These are phyloP conservation scores for Colletes latitarsis DNA, from an alignment of 1,140 invertebrate species.

Conservation along the genomic window DNA sequence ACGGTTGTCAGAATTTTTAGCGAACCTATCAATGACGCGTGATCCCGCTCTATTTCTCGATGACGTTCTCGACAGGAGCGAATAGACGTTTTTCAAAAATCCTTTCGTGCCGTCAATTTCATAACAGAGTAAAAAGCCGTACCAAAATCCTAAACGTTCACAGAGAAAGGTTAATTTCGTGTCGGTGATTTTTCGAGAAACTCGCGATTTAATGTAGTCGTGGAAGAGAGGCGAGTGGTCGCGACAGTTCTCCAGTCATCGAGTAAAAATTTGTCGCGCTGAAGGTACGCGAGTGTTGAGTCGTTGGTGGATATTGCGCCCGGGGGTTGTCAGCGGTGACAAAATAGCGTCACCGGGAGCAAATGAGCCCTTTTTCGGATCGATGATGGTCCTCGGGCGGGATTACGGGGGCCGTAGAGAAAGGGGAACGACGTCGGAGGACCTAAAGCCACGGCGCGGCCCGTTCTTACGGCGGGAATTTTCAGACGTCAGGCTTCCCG, in stretches of 20 bases:
- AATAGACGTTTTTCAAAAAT: no score
- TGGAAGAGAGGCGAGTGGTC: background rate
- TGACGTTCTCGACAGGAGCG: no score
- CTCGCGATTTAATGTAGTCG: slow-evolving; percentile 16
- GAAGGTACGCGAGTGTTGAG: slow-evolving; percentile 36
- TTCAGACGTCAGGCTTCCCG: slow-evolving; percentile 63
- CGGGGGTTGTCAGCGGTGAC: slow-evolving; percentile 56
- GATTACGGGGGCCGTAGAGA: slow-evolving; percentile 50
- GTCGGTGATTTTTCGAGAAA: no score
- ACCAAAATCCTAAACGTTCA: no score
- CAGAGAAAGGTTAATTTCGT: background rate
- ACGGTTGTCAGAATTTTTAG: no score
- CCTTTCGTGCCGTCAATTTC: no score
- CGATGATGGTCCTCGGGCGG: slow-evolving; percentile 55
- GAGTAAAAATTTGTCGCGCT: slow-evolving; percentile 53
- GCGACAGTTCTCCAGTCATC: slow-evolving; percentile 7
- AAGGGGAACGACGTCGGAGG: slow-evolving; percentile 18
- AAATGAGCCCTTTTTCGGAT: slow-evolving; percentile 63
- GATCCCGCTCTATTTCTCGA: no score
- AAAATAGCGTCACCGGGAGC: slow-evolving; percentile 52
- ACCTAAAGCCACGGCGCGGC: slow-evolving; percentile 40
- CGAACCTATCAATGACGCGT: no score
- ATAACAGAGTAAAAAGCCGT: no score
- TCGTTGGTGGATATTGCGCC: slow-evolving; percentile 47
- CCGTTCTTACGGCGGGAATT: slow-evolving; percentile 66